Conservation (phyloP, 2,797 vertebrate species). For the Cottoperca gobio region DNA sequence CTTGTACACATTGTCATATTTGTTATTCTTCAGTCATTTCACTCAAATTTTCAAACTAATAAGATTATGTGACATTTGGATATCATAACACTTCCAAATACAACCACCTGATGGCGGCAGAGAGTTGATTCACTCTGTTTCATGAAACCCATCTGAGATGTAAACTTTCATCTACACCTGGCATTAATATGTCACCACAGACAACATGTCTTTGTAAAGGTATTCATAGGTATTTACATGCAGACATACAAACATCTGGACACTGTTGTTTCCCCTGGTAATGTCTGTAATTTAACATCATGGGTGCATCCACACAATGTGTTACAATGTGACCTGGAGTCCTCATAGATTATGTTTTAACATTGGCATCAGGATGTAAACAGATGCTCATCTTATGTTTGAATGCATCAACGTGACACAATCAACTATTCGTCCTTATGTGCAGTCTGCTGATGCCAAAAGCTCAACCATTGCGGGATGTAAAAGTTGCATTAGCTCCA, state of each 20-base stretch:
- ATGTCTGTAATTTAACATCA: slow-evolving; percentile 5
- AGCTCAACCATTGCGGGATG: not conserved
- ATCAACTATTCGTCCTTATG: not conserved
- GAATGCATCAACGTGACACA: not conserved
- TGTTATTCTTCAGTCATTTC: not conserved
- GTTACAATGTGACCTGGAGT: not conserved
- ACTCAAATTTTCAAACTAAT: not conserved
- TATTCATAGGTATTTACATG: not conserved
- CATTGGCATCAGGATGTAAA: not conserved
- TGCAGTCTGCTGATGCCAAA: slow-evolving; percentile 18
- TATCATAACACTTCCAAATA: slow-evolving; percentile 8
- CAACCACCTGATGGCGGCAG: slow-evolving; percentile 72
- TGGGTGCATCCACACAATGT: not conserved
- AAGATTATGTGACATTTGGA: not conserved
- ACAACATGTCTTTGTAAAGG: not conserved
- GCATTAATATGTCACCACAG: not conserved
- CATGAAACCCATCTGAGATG: not conserved
- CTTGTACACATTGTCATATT: not conserved
- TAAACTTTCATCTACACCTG: not conserved
- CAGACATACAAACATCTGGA: not conserved
- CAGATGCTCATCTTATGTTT: slow-evolving; percentile 4
- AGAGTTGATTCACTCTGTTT: not conserved
- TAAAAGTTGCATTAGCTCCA: slow-evolving; percentile 6
- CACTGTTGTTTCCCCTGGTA: not conserved
- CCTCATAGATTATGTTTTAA: slow-evolving; percentile 3